Evolutionary conservation across 2,888 invertebrate genomes (phyloP).

Genomic region (Crioceris asparagi): DNA sequence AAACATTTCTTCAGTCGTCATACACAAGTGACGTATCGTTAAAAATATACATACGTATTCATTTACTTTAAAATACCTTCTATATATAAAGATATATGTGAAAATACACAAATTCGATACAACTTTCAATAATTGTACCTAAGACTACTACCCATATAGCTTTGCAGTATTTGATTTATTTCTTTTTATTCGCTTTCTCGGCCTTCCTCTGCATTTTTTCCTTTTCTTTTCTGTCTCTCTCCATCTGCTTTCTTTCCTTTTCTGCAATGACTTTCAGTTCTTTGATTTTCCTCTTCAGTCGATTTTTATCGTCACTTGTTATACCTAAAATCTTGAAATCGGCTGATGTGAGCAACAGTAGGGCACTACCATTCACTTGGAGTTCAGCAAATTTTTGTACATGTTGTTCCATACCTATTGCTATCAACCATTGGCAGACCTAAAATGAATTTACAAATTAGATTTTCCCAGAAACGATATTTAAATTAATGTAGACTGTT

Average conservation of each 20-base stretch:
- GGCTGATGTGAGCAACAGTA: conserved; percentile 80
- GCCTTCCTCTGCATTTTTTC: conserved; percentile 80
- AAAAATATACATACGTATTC: too few relatives aligned
- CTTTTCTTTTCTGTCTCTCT: conserved; percentile 73
- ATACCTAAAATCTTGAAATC: conserved; percentile 84
- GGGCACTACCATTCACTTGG: conserved; percentile 76
- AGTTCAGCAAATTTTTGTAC: conserved; percentile 80
- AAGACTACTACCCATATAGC: not conserved
- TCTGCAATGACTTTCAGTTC: conserved; percentile 67
- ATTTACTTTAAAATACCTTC: too few relatives aligned
- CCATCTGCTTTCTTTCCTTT: conserved; percentile 61
- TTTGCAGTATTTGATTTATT: conserved; percentile 36
- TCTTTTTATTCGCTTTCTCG: conserved; percentile 59
- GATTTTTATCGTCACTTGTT: conserved; percentile 67
- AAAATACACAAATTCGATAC: conserved; percentile 3
- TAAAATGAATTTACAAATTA: conserved; percentile 31
- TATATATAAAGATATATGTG: conserved; percentile 22
- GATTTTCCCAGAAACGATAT: conserved; percentile 3
- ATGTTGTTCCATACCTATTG: conserved; percentile 76
- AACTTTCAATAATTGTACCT: conserved; percentile 3
- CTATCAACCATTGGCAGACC: conserved; percentile 87
- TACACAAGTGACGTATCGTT: too few relatives aligned
- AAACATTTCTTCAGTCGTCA: too few relatives aligned
- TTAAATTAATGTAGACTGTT: not conserved
- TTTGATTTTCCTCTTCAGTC: conserved; percentile 76